Evolutionary conservation across 1,140 invertebrate genomes (phyloP).

Genomic region (Bombus superbus): DNA sequence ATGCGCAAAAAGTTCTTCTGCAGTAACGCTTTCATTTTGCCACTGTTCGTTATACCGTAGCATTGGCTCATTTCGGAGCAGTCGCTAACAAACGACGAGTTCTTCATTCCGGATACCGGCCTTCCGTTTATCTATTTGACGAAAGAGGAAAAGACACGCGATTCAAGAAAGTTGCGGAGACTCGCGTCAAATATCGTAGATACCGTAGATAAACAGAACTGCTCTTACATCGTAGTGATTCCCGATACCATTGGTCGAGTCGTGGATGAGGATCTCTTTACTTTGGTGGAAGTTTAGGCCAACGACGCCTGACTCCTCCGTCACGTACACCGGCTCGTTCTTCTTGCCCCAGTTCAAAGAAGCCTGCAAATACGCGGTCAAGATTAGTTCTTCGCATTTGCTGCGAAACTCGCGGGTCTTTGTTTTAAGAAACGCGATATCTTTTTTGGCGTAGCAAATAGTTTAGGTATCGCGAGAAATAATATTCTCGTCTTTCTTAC

Average conservation of each 20-base stretch:
- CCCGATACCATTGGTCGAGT: slow-evolving; percentile 87
- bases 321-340: slow-evolving; percentile 91
- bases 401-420: neutral
- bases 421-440: neutral
- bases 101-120: slow-evolving; percentile 80
- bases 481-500: slow-evolving; percentile 72
- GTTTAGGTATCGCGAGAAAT: neutral
- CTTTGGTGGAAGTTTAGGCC: slow-evolving; percentile 95
- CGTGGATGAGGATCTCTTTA: slow-evolving; percentile 92
- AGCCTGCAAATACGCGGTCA: slow-evolving; percentile 78
- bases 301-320: slow-evolving; percentile 92
- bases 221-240: slow-evolving; percentile 81
- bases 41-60: slow-evolving; percentile 86
- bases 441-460: neutral
- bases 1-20: slow-evolving; percentile 97
- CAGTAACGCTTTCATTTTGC: slow-evolving; percentile 90
- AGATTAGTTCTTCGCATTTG: neutral
- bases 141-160: neutral
- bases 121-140: slow-evolving; percentile 83
- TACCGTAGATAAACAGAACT: no score
- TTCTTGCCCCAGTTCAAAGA: slow-evolving; percentile 91
- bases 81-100: slow-evolving; percentile 83
- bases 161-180: no score
- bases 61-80: slow-evolving; percentile 83
- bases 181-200: no score